Percentiles rank a stretch among this genome's conserved stretches.
These are phyloP conservation scores for Trichacis sp. DNA, from an alignment of 2,888 invertebrate species.

Conservation along the genomic window DNA sequence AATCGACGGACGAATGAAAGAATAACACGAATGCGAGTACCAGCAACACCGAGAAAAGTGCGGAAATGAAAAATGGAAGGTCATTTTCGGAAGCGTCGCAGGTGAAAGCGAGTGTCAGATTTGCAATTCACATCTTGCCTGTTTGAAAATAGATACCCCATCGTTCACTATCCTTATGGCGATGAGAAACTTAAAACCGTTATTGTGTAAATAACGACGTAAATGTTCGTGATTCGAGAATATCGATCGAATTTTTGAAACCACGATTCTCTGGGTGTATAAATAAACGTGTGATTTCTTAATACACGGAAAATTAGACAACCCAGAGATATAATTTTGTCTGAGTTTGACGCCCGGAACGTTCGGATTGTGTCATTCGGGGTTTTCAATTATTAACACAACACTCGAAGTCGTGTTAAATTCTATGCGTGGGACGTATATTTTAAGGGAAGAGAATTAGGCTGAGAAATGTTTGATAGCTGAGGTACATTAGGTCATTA, in stretches of 20 bases:
- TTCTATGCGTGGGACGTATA: too few species aligned
- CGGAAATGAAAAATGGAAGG: not conserved
- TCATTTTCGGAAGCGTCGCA: conserved; percentile 2
- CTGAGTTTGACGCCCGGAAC: too few species aligned
- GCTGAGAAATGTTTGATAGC: conserved; percentile 18
- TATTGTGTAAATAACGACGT: not conserved
- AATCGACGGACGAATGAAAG: too few species aligned
- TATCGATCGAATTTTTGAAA: not conserved
- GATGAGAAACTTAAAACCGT: not conserved
- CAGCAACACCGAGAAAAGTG: too few species aligned
- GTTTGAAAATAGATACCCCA: conserved; percentile 15
- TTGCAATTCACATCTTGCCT: conserved; percentile 29
- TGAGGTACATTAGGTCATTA: conserved; percentile 29
- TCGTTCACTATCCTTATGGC: conserved; percentile 1
- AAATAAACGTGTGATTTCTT: not conserved
- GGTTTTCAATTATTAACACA: conserved; percentile 26
- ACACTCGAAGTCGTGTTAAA: conserved; percentile 13
- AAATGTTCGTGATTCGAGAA: not conserved
- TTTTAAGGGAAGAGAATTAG: too few species aligned
- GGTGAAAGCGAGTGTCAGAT: conserved; percentile 24
- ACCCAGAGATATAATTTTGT: too few species aligned
- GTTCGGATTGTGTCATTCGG: too few species aligned
- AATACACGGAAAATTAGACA: too few species aligned
- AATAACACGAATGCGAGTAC: too few species aligned
- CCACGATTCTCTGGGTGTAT: not conserved